Conservation (phyloP, 2,113 vertebrate species). For the Cottus gobio region DNA sequence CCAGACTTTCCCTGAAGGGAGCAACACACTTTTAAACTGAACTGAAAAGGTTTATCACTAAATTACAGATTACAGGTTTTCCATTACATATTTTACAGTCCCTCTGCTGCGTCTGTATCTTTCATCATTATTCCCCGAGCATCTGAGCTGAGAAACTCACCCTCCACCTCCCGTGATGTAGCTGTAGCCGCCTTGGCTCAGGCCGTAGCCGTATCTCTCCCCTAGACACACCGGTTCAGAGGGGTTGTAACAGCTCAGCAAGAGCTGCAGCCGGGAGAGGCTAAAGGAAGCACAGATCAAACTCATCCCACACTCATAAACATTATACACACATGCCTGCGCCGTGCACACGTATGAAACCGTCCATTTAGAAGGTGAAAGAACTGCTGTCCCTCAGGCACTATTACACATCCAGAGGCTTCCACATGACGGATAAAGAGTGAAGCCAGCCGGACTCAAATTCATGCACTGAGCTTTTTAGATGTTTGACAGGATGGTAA, state of each 20-base stretch:
- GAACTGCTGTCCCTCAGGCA: constrained; percentile 46
- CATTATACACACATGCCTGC: constrained; percentile 11
- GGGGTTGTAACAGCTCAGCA: constrained; percentile 94
- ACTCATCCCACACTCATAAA: constrained; percentile 51
- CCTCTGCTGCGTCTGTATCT: constrained; percentile 28
- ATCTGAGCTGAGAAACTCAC: constrained; percentile 81
- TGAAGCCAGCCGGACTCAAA: constrained; percentile 41
- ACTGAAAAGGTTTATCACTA: constrained; percentile 56
- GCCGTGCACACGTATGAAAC: constrained; percentile 10
- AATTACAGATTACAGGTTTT: constrained; percentile 63
- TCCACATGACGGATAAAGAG: constrained; percentile 48
- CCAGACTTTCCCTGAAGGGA: constrained; percentile 14
- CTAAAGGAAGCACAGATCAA: constrained; percentile 73
- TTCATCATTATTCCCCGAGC: constrained; percentile 44
- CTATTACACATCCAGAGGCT: constrained; percentile 36
- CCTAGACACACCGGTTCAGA: constrained; percentile 90
- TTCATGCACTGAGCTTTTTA: constrained; percentile 39
- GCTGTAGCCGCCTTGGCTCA: constrained; percentile 95
- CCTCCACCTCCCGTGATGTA: constrained; percentile 98
- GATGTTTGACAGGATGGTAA: constrained; percentile 46
- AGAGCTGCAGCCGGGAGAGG: constrained; percentile 88
- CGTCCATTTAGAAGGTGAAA: constrained; percentile 35
- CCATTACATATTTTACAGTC: constrained; percentile 47
- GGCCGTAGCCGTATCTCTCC: constrained; percentile 94
- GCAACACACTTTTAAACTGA: constrained; percentile 23